Conservation (phyloP, 2,888 invertebrate genomes). For the Watsonalla binaria region DNA sequence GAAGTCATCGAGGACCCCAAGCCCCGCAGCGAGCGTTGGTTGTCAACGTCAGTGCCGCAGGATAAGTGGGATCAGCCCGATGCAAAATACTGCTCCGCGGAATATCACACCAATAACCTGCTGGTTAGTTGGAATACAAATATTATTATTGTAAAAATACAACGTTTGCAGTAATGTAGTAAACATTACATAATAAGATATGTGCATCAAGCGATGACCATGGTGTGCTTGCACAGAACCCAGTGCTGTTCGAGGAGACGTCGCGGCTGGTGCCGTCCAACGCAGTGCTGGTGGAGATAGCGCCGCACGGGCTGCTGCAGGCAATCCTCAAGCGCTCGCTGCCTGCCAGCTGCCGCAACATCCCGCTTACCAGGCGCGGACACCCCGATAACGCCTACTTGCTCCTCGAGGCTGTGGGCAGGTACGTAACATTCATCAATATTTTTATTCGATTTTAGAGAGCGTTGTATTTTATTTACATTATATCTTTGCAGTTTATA, state of each 20-base stretch:
- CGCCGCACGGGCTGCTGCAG: conserved; percentile 90
- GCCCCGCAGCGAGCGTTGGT: conserved; percentile 84
- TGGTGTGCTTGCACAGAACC: conserved; percentile 37
- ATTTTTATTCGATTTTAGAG: no score
- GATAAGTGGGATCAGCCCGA: conserved; percentile 37
- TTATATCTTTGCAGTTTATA: conserved; percentile 78
- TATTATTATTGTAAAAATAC: background rate
- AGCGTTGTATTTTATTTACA: no score
- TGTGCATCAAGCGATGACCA: background rate
- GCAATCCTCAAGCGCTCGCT: conserved; percentile 87
- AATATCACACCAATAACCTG: conserved; percentile 91
- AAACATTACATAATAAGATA: no score
- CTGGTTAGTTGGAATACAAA: conserved; percentile 57
- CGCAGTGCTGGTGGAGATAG: conserved; percentile 88
- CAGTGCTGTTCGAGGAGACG: conserved; percentile 87
- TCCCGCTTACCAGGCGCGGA: conserved; percentile 84
- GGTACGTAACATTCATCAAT: conserved; percentile 4
- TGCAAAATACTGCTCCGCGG: conserved; percentile 83
- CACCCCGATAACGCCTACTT: conserved; percentile 76
- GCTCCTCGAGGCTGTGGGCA: conserved; percentile 73
- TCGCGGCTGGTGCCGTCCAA: conserved; percentile 84
- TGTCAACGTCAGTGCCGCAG: conserved; percentile 87
- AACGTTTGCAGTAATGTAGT: no score
- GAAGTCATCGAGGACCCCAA: conserved; percentile 81
- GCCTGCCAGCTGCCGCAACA: conserved; percentile 76